Base-by-base conservation (phyloP, 2,888 invertebrate species). In the Andrena dorsata region DNA sequence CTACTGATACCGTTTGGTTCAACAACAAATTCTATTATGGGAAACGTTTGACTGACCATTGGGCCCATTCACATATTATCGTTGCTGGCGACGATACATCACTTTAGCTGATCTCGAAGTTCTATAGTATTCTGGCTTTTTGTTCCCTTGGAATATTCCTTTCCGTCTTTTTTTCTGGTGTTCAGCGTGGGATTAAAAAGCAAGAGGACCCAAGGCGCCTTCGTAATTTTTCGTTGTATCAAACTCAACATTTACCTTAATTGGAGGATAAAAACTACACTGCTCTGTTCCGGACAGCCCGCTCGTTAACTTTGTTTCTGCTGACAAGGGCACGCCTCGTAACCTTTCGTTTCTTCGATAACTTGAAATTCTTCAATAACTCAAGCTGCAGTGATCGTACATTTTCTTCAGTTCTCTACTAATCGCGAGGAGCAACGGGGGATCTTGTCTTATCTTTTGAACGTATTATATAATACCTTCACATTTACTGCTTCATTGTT, bases 1-100 rank as follows among this genome's bases (percentile, higher is more conserved):
- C 68, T 92, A 92, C 73, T 92, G 30, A 84, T 56, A 26, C 10
- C 20, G 6, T 0, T 69, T 8, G 23, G 10, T 16, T 10, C 41
- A 7, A 30, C 10, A 32, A 16, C 7, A 20, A 8, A 32, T 30
- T 2, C 16, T 2, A 16, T 20, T 7, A 10, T 2, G 2, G n/a
- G 20, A 1, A 47, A 68, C 10, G 32, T 56, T 64, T n/a, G 4
- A 10, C 2, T n/a, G 47, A 4, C 0, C 30, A 3, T 10, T 5
- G 13, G 47, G n/a, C n/a, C n/a, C 10, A 16, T 58, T 35, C n/a
- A 3, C 13, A 8, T 26, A 7, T 41, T 58, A 74, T 69, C 51
- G 69, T 70, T 47, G 80, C 81, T 73, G 80, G 80, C 80, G 73
- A 73, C 58, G 80, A 30, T 63, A 47, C 7, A n/a, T 47, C 6